A percentile compares a stretch with the other conserved stretches of the same genome.
phyloP scores from a whole-genome alignment of 2,113 vertebrate genomes.

The Clinocottus analis region DNA sequence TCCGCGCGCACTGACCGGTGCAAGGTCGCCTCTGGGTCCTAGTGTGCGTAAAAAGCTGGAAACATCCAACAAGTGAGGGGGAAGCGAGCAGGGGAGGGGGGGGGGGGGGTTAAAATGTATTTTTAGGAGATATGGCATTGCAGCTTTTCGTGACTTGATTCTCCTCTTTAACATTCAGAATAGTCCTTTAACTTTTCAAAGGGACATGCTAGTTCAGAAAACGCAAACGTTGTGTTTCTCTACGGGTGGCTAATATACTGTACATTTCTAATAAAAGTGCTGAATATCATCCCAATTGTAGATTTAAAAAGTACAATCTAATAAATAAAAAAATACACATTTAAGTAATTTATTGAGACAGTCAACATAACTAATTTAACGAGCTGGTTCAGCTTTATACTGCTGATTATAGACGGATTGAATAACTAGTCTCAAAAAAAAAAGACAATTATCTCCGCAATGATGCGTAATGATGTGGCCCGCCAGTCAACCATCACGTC shows the following conservation, averaged over 20 bases:
- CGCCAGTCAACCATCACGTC: conserved; percentile 56
- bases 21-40: conserved; percentile 77
- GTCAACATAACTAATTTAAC: neutral
- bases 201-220: no score
- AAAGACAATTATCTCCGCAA: conserved; percentile 47
- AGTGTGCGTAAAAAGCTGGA: conserved; percentile 60
- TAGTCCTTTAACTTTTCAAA: no score
- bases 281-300: neutral
- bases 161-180: no score
- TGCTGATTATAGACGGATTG: conserved; percentile 20
- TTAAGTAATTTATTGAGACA: neutral
- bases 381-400: conserved; percentile 29
- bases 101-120: no score
- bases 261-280: conserved; percentile 16
- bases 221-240: no score
- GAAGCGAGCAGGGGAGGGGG: no score
- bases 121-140: no score
- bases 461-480: conserved; percentile 55
- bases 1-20: conserved; percentile 42
- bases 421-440: conserved; percentile 63
- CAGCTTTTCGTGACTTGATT: no score
- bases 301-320: neutral
- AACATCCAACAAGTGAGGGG: conserved; percentile 21
- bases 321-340: neutral
- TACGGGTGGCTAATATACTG: neutral